phyloP scores from a whole-genome alignment of 2,113 vertebrate genomes.

The Paracanthobrama guichenoti region DNA sequence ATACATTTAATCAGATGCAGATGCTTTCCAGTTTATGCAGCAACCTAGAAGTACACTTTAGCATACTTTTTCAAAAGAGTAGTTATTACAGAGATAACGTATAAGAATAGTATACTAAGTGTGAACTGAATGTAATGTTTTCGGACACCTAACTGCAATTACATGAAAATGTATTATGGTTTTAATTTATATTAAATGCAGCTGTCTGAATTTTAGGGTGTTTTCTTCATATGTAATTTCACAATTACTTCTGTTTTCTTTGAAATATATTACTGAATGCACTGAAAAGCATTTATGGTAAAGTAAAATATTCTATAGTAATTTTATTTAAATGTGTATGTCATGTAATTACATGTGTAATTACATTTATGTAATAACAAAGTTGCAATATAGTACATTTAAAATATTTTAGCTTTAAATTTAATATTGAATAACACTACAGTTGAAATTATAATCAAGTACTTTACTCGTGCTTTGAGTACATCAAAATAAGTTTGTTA shows the following conservation, averaged over 20 bases:
- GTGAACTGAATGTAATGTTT: not conserved
- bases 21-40: not conserved
- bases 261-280: not conserved
- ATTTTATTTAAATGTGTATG: not conserved
- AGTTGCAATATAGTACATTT: not conserved
- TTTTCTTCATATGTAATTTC: not conserved
- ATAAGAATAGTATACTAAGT: too few species aligned
- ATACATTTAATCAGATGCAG: not conserved
- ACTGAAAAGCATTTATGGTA: not conserved
- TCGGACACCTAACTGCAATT: not conserved
- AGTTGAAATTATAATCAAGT: not conserved
- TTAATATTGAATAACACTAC: not conserved
- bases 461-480: not conserved
- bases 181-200: too few species aligned
- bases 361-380: not conserved
- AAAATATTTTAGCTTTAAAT: not conserved
- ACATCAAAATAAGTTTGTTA: not conserved
- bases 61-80: not conserved
- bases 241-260: not conserved
- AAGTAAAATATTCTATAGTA: not conserved
- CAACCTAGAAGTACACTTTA: not conserved
- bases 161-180: too few species aligned
- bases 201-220: too few species aligned
- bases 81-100: too few species aligned
- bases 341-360: not conserved